A percentile compares a stretch with the other conserved stretches of the same genome.
phyloP scores from a whole-genome alignment of 2,888 invertebrate species.

The Apotomis capreana region DNA sequence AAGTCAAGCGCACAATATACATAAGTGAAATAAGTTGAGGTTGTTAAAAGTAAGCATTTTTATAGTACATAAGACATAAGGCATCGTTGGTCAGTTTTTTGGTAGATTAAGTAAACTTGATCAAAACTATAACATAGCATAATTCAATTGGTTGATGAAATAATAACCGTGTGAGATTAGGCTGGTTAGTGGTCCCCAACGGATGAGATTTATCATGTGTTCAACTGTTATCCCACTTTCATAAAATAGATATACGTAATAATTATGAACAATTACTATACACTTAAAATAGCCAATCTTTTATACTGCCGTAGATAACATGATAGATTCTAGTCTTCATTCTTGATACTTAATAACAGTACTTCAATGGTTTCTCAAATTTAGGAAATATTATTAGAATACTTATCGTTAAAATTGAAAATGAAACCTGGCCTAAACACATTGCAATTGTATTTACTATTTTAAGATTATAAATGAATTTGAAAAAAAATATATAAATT shows the following conservation, averaged over 20 bases:
- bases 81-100: slow-evolving; percentile 19
- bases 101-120: background rate
- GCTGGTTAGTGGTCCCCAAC: slow-evolving; percentile 19
- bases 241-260: slow-evolving; percentile 34
- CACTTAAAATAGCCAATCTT: slow-evolving; percentile 1
- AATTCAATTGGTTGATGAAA: slow-evolving; percentile 8
- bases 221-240: slow-evolving; percentile 27
- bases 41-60: slow-evolving; percentile 37
- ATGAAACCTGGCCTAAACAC: background rate
- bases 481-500: no score
- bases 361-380: slow-evolving; percentile 10
- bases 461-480: background rate
- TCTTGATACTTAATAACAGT: background rate
- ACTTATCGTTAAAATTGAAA: background rate
- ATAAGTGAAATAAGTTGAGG: slow-evolving; percentile 19
- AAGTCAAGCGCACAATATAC: slow-evolving; percentile 40
- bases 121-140: background rate
- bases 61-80: slow-evolving; percentile 4
- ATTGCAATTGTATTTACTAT: slow-evolving; percentile 1
- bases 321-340: background rate
- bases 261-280: slow-evolving; percentile 6
- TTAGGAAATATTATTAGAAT: slow-evolving; percentile 14
- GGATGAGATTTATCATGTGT: slow-evolving; percentile 39
- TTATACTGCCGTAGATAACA: no score
- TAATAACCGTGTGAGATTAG: slow-evolving; percentile 15